Evolutionary conservation across 2,888 invertebrate genomes (phyloP), one percentile per base, ranked within the genome.

Genomic region (Schrankia costaestrigalis): DNA sequence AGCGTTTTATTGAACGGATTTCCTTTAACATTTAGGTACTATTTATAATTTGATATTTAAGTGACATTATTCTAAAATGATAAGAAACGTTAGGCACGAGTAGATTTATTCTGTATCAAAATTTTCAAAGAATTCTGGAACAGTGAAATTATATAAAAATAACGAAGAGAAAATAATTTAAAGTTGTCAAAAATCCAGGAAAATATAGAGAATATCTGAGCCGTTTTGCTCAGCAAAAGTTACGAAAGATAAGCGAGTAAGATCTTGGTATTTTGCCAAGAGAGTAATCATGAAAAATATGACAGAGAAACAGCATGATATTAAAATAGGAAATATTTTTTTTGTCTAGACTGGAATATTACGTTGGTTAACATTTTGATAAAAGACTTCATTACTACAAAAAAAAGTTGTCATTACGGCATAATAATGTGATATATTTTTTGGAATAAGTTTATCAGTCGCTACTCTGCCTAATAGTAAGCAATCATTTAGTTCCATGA

Each of bases 281-380:
- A 73, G 71, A 73, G 71, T 78, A 78, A 80, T 82, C 80, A 78
- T 76, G 79, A 79, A 78, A 80, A 80, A 78, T 80, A 78, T 75
- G 76, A 79, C 76, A 69, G 57, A 59, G 58, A 63, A 68, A 75
- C 63, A 67, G 74, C 60, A 60, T 63, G 70, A 74, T 79, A 79
- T 76, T 78, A 78, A 79, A 78, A 77, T 71, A 71, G 47, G 63
- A 72, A 74, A 77, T 76, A 75, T 63, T 69, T 74, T 73, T n/a
- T 71, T 54, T 52, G 57, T 59, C 59, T 63, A 63, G 64, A 71
- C 62, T n/a, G 57, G 61, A 69, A 67, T 54, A 58, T 64, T 54
- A 51, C 36, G 44, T 48, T 52, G 47, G 31, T 34, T 42, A 35
- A 22, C 9, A 12, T 23, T 7, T 21, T 23, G 11, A 3, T n/a